Percentiles rank a stretch among this genome's conserved stretches.
Conservation (phyloP, 1,140 invertebrate species). For the Sipha flava region DNA sequence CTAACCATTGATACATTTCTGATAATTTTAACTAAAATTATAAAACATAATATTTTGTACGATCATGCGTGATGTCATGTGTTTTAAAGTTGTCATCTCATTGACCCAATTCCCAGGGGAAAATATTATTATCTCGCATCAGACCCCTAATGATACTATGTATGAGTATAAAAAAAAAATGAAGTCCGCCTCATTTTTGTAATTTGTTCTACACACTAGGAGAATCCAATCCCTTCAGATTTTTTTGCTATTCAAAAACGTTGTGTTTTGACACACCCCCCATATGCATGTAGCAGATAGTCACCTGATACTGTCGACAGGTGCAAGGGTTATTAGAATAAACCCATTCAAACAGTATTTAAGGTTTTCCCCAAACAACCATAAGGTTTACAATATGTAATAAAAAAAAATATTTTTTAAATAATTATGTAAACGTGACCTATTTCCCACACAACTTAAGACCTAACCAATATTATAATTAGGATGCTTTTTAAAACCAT, state of each 20-base stretch:
- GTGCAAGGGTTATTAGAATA: constrained; percentile 14
- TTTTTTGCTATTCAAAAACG: constrained; percentile 8
- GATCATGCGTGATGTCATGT: not conserved
- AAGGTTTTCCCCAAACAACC: not conserved
- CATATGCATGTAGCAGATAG: not conserved
- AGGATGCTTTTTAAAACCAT: not conserved
- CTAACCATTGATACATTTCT: not conserved
- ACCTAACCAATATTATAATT: not conserved
- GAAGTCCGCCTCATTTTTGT: not conserved
- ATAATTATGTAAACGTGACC: constrained; percentile 3
- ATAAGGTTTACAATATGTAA: not conserved
- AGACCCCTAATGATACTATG: not conserved
- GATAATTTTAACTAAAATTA: not conserved
- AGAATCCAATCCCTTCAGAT: not conserved
- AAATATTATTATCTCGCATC: not conserved
- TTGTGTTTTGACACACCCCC: not conserved
- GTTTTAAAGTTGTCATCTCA: not conserved
- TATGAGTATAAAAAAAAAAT: not conserved
- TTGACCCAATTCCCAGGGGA: constrained; percentile 17
- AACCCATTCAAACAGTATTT: constrained; percentile 1
- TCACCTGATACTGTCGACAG: not conserved
- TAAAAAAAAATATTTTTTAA: not conserved
- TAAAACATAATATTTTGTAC: not conserved
- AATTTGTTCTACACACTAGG: not conserved
- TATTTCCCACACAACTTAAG: not conserved